phyloP scores from a whole-genome alignment of 1,140 invertebrate genomes.

The Drosophila elegans region DNA sequence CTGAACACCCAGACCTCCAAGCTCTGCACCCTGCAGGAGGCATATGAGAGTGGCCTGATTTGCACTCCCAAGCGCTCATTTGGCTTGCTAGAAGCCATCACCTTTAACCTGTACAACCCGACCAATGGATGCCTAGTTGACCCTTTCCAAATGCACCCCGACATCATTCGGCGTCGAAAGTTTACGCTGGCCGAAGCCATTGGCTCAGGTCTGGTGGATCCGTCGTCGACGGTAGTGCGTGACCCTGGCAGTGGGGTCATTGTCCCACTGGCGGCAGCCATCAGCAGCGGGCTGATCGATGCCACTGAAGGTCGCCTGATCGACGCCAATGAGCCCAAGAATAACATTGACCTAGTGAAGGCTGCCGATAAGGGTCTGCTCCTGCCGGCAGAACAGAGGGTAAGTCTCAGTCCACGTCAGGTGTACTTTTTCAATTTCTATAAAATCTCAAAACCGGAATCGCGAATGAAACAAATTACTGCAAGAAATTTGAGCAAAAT shows the following conservation, averaged over 20 bases:
- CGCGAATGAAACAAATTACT: conserved; percentile 47
- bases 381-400: conserved; percentile 95
- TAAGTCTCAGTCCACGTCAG: conserved; percentile 87
- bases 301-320: conserved; percentile 89
- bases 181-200: conserved; percentile 92
- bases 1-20: conserved; percentile 93
- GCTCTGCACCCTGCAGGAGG: conserved; percentile 89
- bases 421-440: conserved; percentile 38
- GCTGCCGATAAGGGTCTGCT: conserved; percentile 94
- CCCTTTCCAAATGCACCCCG: conserved; percentile 90
- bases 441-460: conserved; percentile 38
- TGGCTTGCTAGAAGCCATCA: conserved; percentile 92
- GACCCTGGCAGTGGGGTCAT: conserved; percentile 91
- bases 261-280: conserved; percentile 91
- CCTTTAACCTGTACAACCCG: conserved; percentile 93
- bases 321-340: conserved; percentile 88
- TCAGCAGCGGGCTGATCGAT: conserved; percentile 91
- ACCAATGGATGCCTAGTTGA: conserved; percentile 91
- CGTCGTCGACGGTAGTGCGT: conserved; percentile 93
- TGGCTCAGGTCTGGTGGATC: conserved; percentile 91
- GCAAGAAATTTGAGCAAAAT: conserved; percentile 54
- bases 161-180: conserved; percentile 88
- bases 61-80: conserved; percentile 91
- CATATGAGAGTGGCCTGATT: conserved; percentile 91
- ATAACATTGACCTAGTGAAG: conserved; percentile 92